phyloP scores from a whole-genome alignment of 2,113 vertebrate genomes.

The Cheirogaleus medius region DNA sequence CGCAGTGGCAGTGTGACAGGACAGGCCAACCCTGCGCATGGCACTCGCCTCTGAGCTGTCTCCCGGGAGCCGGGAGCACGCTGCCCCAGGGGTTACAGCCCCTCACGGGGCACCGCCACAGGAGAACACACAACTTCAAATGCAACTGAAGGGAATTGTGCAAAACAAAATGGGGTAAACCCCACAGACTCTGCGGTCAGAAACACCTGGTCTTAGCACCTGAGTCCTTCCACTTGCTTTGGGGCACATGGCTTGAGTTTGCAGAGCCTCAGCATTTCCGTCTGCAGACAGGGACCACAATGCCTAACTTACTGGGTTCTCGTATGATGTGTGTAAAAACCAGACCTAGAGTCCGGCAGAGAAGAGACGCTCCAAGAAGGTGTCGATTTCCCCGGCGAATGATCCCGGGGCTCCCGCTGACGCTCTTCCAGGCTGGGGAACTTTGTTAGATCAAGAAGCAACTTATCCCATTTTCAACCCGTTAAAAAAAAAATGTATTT shows the following conservation, averaged over 20 bases:
- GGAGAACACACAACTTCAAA: background rate
- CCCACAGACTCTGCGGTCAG: background rate
- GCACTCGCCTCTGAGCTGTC: rapidly evolving
- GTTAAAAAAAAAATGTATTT: background rate
- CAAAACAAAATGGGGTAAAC: background rate
- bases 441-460: background rate
- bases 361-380: background rate
- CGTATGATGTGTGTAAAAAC: rapidly evolving
- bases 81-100: rapidly evolving
- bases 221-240: background rate
- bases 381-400: background rate
- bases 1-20: rapidly evolving
- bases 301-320: background rate
- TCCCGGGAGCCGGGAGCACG: no score
- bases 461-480: background rate
- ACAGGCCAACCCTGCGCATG: rapidly evolving
- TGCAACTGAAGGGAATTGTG: background rate
- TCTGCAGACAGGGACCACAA: background rate
- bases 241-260: background rate
- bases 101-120: rapidly evolving
- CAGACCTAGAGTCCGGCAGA: background rate
- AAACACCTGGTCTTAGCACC: rapidly evolving
- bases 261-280: background rate
- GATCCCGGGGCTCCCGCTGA: background rate
- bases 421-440: background rate